Conservation (phyloP, 2,113 vertebrate genomes). For the Atrichornis clamosus region DNA sequence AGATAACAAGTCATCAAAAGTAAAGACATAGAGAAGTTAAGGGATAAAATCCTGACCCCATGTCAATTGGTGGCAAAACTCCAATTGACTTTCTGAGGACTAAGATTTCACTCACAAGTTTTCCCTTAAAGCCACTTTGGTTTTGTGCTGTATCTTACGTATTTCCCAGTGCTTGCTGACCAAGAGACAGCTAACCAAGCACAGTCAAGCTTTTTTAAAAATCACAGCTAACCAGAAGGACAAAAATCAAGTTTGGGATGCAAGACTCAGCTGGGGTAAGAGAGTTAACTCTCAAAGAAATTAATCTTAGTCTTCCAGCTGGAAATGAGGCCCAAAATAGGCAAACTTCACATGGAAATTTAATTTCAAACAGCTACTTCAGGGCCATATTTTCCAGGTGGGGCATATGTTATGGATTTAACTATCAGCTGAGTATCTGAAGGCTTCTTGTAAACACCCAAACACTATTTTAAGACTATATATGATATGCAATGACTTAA, state of each 20-base stretch:
- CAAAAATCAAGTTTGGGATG: background rate
- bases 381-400: conserved; percentile 38
- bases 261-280: background rate
- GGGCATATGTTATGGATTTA: conserved; percentile 41
- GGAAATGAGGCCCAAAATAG: conserved; percentile 8
- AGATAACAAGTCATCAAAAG: background rate
- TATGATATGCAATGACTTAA: background rate
- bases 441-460: background rate
- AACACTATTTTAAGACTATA: conserved; percentile 4
- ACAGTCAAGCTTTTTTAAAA: background rate
- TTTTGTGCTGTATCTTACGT: background rate
- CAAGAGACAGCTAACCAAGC: background rate
- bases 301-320: conserved; percentile 24
- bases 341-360: conserved; percentile 25
- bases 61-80: conserved; percentile 4
- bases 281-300: conserved; percentile 31
- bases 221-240: background rate
- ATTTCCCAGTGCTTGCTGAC: background rate
- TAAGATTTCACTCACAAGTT: background rate
- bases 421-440: conserved; percentile 16
- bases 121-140: background rate
- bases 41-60: background rate
- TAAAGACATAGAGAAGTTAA: background rate
- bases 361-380: conserved; percentile 37
- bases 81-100: background rate